Conservation (phyloP, 2,113 vertebrate species). For the Jacana jacana region DNA sequence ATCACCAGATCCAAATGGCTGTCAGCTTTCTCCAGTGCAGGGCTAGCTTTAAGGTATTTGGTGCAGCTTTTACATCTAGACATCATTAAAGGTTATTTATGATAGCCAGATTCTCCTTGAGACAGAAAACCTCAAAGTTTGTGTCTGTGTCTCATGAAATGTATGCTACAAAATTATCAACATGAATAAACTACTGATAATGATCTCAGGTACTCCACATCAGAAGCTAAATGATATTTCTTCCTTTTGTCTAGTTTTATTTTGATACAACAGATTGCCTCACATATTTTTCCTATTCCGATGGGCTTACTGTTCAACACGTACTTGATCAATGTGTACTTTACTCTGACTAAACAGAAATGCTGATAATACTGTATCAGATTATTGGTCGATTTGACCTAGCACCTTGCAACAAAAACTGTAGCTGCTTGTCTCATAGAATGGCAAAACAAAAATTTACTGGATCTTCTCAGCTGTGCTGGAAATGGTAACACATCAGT, state of each 20-base stretch:
- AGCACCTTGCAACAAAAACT: not conserved
- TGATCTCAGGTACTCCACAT: not conserved
- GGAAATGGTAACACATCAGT: not conserved
- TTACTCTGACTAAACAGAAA: not conserved
- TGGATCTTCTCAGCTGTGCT: not conserved
- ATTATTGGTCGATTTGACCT: not conserved
- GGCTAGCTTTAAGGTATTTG: not conserved
- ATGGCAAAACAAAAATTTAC: not conserved
- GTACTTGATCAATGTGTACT: not conserved
- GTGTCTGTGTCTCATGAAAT: not conserved
- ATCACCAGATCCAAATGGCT: not conserved
- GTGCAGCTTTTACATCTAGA: not conserved
- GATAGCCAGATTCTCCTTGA: not conserved
- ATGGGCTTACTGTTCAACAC: not conserved
- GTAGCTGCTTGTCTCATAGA: not conserved
- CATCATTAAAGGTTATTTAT: not conserved
- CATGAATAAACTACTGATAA: not conserved
- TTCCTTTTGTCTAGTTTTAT: not conserved
- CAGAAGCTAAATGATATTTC: not conserved
- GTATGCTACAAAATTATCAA: not conserved
- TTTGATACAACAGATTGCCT: not conserved
- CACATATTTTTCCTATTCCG: not conserved
- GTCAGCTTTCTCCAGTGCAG: not conserved
- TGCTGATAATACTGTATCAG: not conserved
- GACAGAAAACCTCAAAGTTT: not conserved